phyloP scores from a whole-genome alignment of 2,113 vertebrate species.

The Amphilophus citrinellus region DNA sequence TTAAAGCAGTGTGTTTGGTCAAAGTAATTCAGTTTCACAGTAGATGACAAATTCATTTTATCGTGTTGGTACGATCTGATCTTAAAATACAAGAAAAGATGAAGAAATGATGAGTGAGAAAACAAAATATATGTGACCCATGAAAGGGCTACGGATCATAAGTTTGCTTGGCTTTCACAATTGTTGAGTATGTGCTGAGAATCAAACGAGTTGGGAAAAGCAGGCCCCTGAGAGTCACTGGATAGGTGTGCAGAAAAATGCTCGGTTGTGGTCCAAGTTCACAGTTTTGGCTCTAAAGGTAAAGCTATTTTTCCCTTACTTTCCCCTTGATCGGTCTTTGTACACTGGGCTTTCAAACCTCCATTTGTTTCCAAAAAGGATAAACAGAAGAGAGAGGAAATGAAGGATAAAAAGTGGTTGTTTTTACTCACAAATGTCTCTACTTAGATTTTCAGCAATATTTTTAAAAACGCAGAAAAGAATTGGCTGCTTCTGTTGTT shows the following conservation, averaged over 20 bases:
- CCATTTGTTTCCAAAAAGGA: conserved; percentile 50
- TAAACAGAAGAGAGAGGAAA: conserved; percentile 60
- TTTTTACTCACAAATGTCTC: conserved; percentile 35
- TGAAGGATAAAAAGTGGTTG: conserved; percentile 54
- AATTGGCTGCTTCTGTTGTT: conserved; percentile 28
- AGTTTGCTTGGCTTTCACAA: conserved; percentile 16
- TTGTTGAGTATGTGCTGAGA: not conserved
- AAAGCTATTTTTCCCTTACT: conserved; percentile 10
- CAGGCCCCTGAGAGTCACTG: conserved; percentile 39
- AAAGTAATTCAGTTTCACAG: not conserved
- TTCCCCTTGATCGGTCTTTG: conserved; percentile 33
- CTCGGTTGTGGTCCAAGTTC: conserved; percentile 19
- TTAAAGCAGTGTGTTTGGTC: not conserved
- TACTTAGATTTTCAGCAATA: conserved; percentile 25
- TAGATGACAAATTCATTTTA: not conserved
- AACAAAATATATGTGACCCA: not conserved
- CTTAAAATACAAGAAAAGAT: not conserved
- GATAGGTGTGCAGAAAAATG: conserved; percentile 25
- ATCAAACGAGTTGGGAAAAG: conserved; percentile 23
- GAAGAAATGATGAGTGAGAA: not conserved
- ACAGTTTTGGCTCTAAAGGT: conserved; percentile 35
- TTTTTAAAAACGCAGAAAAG: not conserved
- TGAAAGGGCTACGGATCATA: not conserved
- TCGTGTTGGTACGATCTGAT: not conserved
- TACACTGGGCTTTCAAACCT: conserved; percentile 33